Base-by-base conservation (phyloP, 2,797 vertebrate genomes). In the Discoglossus pictus region DNA sequence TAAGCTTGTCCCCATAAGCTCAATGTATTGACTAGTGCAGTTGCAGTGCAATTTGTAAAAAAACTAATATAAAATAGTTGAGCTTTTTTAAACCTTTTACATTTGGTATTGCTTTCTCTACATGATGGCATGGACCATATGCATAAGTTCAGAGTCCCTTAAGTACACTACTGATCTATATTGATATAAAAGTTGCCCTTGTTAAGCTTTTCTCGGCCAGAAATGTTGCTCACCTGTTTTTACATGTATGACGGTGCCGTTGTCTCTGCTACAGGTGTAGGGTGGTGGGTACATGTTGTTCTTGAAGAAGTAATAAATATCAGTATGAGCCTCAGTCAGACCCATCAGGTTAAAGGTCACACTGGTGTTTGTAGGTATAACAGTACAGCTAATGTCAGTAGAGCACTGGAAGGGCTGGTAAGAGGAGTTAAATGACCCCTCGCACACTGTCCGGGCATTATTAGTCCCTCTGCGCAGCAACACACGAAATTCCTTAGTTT, bases 271-370 rank as follows among this genome's bases (percentile, higher is more conserved):
- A 60, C 17, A 66, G 56, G 83, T 67, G 1, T 89, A 88, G 1
- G 88, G 88, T 11, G 88, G 84, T 58, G 87, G 89, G 65, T 84
- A 84, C 78, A 88, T 75, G 24, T 75, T 75, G 55, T 87, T 86
- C 0, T 87, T 87, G 75, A 84, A 86, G 78, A 88, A 89, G 75
- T 82, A 86, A 74, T 91, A 91, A 78, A 89, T 86, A 68, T 91
- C 88, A 16, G 88, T 91, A 76, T 90, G 83, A 52, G 63, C 81
- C 65, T 75, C 79, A 3, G 15, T 75, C 73, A 89, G 52, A 47
- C 85, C 79, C 70, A 43, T 17, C 59, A 89, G 82, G 53, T 53
- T 73, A 75, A 91, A 88, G 20, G 77, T 81, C 6, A 88, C 81
- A 16, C 82, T 75, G 74, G 79, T 80, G 1, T 66, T 64, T 11